phyloP scores from a whole-genome alignment of 2,113 vertebrate genomes.

The Ibidorhyncha struthersii region DNA sequence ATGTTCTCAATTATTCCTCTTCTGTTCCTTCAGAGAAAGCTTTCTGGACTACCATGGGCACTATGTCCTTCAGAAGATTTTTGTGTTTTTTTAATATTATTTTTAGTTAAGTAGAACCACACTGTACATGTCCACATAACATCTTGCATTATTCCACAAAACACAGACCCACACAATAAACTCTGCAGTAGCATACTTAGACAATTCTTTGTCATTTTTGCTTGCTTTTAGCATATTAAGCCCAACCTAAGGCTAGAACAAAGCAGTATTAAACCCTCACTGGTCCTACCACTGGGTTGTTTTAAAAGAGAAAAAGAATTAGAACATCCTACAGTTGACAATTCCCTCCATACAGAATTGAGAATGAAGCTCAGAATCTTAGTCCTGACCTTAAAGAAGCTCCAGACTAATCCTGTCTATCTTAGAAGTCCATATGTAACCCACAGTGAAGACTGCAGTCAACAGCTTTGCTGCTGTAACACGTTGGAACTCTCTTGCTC shows the following conservation, averaged over 20 bases:
- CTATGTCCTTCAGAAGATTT: neutral
- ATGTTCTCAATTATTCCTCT: neutral
- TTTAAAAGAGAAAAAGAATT: neutral
- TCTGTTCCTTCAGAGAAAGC: neutral
- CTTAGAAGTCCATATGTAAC: neutral
- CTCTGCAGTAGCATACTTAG: neutral
- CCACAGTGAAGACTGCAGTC: rapidly evolving
- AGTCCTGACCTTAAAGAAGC: neutral
- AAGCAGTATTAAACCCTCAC: neutral
- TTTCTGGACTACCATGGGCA: neutral
- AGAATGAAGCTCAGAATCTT: neutral
- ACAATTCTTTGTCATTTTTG: neutral
- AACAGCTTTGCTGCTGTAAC: neutral
- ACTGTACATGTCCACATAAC: too few relatives aligned
- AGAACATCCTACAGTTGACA: neutral
- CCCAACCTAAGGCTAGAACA: neutral
- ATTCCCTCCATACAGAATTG: neutral
- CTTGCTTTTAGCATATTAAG: neutral
- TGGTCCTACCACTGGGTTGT: neutral
- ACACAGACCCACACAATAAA: neutral
- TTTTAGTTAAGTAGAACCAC: neutral
- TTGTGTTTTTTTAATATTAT: too few relatives aligned
- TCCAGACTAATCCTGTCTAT: neutral
- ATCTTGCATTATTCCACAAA: neutral
- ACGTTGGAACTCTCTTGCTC: rapidly evolving